Percentiles rank a stretch among this genome's conserved stretches.
Evolutionary conservation across 30 jellyfish, hydroid and myxozoan species (phyloP).

Genomic region (Sanderia malayensis): DNA sequence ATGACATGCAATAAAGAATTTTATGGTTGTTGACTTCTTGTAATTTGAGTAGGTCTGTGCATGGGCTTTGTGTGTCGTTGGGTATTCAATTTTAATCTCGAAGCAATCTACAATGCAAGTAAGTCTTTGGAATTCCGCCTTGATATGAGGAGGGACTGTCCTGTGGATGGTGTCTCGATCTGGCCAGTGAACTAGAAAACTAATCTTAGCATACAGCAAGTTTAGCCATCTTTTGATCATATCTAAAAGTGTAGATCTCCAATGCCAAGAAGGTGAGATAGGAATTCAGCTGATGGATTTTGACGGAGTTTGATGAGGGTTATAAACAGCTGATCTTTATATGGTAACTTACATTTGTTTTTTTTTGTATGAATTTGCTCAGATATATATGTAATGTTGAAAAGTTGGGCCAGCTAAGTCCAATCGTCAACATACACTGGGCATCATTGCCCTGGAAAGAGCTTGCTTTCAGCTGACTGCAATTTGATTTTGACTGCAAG

Average conservation of each 20-base stretch:
- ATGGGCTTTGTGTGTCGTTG: constrained; percentile 34
- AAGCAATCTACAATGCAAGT: constrained; percentile 60
- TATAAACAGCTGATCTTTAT: constrained; percentile 24
- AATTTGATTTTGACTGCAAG: constrained; percentile 8
- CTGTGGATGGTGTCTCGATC: constrained; percentile 19
- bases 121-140: constrained; percentile 39
- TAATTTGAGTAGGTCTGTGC: constrained; percentile 39
- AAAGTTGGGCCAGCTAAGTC: constrained; percentile 3
- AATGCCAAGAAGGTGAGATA: constrained; percentile 19
- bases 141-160: constrained; percentile 21
- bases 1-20: constrained; percentile 62
- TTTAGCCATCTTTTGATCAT: constrained; percentile 25
- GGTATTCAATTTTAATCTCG: constrained; percentile 52
- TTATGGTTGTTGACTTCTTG: constrained; percentile 44
- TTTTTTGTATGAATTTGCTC: not conserved
- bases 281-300: constrained; percentile 21
- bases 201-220: constrained; percentile 7
- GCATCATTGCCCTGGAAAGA: constrained; percentile 10
- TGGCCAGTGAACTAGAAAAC: constrained; percentile 22
- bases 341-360: not conserved
- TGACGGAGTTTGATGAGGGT: constrained; percentile 39
- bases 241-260: constrained; percentile 17
- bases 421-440: constrained; percentile 23
- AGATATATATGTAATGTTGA: not conserved
- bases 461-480: constrained; percentile 13